Evolutionary conservation across 2,888 invertebrate species (phyloP).

Genomic region (Caenorhabditis sp.): DNA sequence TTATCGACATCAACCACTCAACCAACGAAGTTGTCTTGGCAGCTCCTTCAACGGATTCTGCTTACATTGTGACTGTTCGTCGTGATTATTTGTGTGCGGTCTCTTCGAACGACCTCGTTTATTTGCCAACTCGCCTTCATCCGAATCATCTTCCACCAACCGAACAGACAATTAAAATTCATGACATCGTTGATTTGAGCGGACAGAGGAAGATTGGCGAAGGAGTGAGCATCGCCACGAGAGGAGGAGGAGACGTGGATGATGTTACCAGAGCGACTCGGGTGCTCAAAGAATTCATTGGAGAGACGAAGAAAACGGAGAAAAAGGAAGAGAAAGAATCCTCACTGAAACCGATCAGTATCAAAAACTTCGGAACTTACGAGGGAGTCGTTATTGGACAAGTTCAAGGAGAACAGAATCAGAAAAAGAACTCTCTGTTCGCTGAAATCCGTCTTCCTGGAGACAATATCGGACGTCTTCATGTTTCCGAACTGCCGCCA

Average conservation of each 20-base stretch:
- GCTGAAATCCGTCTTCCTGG: slow-evolving; percentile 49
- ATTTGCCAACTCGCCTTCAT: slow-evolving; percentile 54
- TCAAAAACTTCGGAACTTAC: slow-evolving; percentile 56
- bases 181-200: slow-evolving; percentile 16
- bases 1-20: slow-evolving; percentile 49
- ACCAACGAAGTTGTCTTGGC: slow-evolving; percentile 55
- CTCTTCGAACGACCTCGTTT: slow-evolving; percentile 37
- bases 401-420: not conserved
- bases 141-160: slow-evolving; percentile 49
- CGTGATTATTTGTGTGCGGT: slow-evolving; percentile 49
- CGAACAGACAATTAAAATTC: slow-evolving; percentile 29
- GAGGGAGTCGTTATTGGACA: slow-evolving; percentile 36
- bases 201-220: slow-evolving; percentile 12
- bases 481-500: slow-evolving; percentile 61
- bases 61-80: slow-evolving; percentile 28
- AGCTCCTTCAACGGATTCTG: not conserved
- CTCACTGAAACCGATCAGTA: slow-evolving; percentile 12
- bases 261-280: slow-evolving; percentile 37
- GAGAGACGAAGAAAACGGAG: not conserved
- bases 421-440: slow-evolving; percentile 25
- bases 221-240: slow-evolving; percentile 30
- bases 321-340: not conserved
- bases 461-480: slow-evolving; percentile 58
- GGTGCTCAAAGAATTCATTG: slow-evolving; percentile 19
- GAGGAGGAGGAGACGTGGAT: slow-evolving; percentile 45